Conservation (phyloP, 2,113 vertebrate species). For the Chionodraco myersi region DNA sequence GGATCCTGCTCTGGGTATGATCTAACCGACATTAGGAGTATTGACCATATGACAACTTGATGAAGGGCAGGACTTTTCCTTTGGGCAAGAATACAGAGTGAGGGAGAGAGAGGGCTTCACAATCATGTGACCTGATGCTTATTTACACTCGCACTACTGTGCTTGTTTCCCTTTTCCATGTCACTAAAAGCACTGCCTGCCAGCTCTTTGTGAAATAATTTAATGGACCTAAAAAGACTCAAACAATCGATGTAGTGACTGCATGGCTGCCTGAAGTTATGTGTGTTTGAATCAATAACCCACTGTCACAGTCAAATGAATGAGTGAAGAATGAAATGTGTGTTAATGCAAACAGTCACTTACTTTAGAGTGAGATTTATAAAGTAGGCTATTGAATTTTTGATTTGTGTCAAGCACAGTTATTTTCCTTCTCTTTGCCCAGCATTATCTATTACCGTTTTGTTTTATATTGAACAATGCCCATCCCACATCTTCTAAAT, state of each 20-base stretch:
- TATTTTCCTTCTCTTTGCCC: neutral
- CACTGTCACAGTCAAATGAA: conserved; percentile 58
- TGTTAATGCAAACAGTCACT: conserved; percentile 32
- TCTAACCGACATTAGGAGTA: conserved; percentile 42
- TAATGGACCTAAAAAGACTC: conserved; percentile 65
- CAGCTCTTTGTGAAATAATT: conserved; percentile 57
- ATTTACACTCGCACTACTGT: conserved; percentile 57
- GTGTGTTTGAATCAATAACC: conserved; percentile 57
- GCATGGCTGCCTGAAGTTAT: no score
- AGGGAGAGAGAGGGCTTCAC: conserved; percentile 15
- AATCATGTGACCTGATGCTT: conserved; percentile 70
- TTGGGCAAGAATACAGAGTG: conserved; percentile 26
- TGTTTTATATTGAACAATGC: neutral
- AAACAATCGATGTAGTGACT: conserved; percentile 54
- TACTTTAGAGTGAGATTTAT: neutral
- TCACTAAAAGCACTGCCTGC: conserved; percentile 58
- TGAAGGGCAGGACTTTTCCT: conserved; percentile 64
- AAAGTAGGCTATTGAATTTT: no score
- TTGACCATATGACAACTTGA: conserved; percentile 65
- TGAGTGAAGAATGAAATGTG: conserved; percentile 21
- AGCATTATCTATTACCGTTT: no score
- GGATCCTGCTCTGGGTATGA: conserved; percentile 8
- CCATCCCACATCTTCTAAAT: neutral
- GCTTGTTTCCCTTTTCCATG: conserved; percentile 50
- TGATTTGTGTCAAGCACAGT: neutral